phyloP scores from a whole-genome alignment of 2,113 vertebrate genomes.

The Vulpes lagopus region DNA sequence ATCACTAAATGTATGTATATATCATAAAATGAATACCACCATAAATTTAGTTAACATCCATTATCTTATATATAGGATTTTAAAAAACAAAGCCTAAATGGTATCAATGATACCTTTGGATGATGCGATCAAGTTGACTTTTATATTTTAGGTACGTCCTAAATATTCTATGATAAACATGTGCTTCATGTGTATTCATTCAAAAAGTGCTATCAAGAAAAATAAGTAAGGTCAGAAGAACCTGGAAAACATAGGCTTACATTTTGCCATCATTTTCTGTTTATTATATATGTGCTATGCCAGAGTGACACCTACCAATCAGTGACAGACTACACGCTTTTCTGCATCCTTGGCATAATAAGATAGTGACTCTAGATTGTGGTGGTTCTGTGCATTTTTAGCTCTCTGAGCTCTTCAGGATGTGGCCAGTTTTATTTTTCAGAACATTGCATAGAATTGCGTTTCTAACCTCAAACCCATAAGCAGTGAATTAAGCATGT shows the following conservation, averaged over 20 bases:
- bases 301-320: not conserved
- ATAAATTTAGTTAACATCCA: not conserved
- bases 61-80: not conserved
- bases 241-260: not conserved
- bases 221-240: not conserved
- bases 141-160: not conserved
- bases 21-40: not conserved
- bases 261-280: not conserved
- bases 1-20: not conserved
- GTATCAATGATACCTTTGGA: slow-evolving; percentile 22
- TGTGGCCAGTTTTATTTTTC: not conserved
- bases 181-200: not conserved
- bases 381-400: not conserved
- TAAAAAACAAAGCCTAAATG: not conserved
- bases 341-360: not conserved
- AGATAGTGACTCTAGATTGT: not conserved
- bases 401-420: not conserved
- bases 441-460: not conserved
- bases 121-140: not conserved
- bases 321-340: too few relatives aligned
- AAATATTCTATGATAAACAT: slow-evolving; percentile 41
- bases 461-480: not conserved
- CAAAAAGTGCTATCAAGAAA: not conserved
- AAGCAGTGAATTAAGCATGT: not conserved
- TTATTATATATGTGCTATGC: not conserved